Base-by-base conservation (phyloP, 2,113 vertebrate species). In the Mus musculus region DNA sequence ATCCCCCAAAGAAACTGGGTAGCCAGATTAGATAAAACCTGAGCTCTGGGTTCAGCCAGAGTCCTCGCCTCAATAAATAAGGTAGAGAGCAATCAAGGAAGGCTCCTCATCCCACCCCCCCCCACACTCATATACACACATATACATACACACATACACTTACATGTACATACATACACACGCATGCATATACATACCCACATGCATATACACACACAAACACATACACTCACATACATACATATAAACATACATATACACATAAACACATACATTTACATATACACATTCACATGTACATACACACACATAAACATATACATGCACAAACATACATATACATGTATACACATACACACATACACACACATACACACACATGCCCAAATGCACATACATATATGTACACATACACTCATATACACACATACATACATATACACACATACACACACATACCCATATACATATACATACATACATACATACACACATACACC, bases 401-500 rank as follows among this genome's bases (percentile, higher is more conserved):
- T 7, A 26, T 63, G 0, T 3, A 63, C 24, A 11, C 1, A 65
- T 3, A 63, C 7, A 6, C 20, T 22, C 20, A 61, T 9, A 24
- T 0, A n/a, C n/a, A n/a, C 42, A 42, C 42, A 63, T 8, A 24
- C 8, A 63, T 7, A 65, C 0, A 65, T 1, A 65, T 26, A 65
- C 24, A 11, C 63, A 10, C 24, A 65, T 10, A 28, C 9, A 67
- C 2, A 12, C 1, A 30, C 0, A n/a, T n/a, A 67, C 11, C 7
- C 7, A 67, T 2, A 67, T 10, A 67, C 3, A 67, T 3, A 30
- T 2, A 67, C 10, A 30, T 1, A 67, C 28, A 30, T 7, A 30
- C 12, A 13, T 12, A n/a, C n/a, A 67, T 13, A 30, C 4, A 67
- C 1, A 4, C 4, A 67, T 1, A 12, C 1, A 30, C 26, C 4